Percentiles rank a stretch among this genome's conserved stretches.
Evolutionary conservation across 2,888 invertebrate genomes (phyloP).

Genomic region (Perizoma affinitatum): DNA sequence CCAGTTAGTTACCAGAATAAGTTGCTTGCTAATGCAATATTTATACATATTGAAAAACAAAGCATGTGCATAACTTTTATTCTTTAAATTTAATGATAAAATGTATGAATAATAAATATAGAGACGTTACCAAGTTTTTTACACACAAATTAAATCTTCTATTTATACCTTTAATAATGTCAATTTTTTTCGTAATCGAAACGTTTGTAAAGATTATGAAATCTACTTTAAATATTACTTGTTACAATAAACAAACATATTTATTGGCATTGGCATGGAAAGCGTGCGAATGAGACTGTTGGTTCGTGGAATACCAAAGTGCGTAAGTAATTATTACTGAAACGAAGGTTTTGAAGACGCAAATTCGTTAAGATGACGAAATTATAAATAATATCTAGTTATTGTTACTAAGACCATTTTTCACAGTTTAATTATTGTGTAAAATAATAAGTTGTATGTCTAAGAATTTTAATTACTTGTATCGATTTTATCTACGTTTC

Average conservation of each 20-base stretch:
- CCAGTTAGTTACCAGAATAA: constrained; percentile 38
- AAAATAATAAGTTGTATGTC: constrained; percentile 76
- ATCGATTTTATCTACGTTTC: constrained; percentile 84
- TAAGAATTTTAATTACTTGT: constrained; percentile 84
- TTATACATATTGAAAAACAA: constrained; percentile 51
- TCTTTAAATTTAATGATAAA: constrained; percentile 49
- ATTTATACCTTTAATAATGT: constrained; percentile 72
- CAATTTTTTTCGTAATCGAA: constrained; percentile 76
- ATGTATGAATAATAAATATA: constrained; percentile 44
- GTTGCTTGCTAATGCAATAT: constrained; percentile 45
- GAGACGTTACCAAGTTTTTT: constrained; percentile 63
- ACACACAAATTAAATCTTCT: constrained; percentile 68
- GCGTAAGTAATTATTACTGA: constrained; percentile 42
- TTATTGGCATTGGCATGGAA: constrained; percentile 62
- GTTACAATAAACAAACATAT: constrained; percentile 54
- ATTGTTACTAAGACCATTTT: constrained; percentile 76
- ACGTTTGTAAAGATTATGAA: constrained; percentile 64
- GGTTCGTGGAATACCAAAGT: constrained; percentile 47
- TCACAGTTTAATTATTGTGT: constrained; percentile 79
- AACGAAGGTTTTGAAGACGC: constrained; percentile 65
- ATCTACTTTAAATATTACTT: constrained; percentile 40
- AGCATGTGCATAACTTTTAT: constrained; percentile 65
- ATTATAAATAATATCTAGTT: constrained; percentile 53
- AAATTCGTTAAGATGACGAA: constrained; percentile 61
- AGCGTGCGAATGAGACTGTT: constrained; percentile 71